Base-by-base conservation (phyloP, 2,797 vertebrate species). In the Melopsittacus undulatus region DNA sequence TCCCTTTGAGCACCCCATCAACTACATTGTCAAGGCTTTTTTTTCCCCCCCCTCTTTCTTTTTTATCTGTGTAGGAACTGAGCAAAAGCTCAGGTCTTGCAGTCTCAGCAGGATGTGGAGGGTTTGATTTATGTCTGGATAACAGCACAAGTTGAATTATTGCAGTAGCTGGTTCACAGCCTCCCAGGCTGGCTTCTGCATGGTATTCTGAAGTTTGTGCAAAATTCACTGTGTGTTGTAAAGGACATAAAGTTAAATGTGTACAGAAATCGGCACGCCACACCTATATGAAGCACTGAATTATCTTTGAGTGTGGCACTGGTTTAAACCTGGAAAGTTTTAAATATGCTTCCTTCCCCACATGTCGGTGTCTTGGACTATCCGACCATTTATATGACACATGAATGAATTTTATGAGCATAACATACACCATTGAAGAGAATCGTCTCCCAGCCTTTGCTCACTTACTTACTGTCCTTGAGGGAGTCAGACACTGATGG, bases 1-100 rank as follows among this genome's bases (percentile, higher is more conserved):
- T 79, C 69, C 13, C 77, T 96, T 68, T 94, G 87, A 92, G 86
- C 49, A 87, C 36, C 78, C 63, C 92, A 97, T 95, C 95, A 94
- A 63, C 91, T 62, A 61, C 46, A 26, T 69, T 94, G 90, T 92
- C 83, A 83, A 73, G 68, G 59, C 54, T 56, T 56, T 72, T 62
- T 68, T 69, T 69, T 74, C 34, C 34, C 34, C 34, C 34, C 34
- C 8, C 34, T 34, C 34, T 68, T 54, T 70, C 67, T 84, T 66
- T 30, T 38, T 30, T 4, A 49, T 93, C 87, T 66, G 9, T 61
- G 62, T 62, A 82, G 79, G 77, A 85, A 94, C 92, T 90, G 86
- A 87, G 59, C 70, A 95, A 92, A 91, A 82, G 49, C 84, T 89
- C n/a, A 69, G 38, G 51, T 64, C 82, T 63, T 67, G 56, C 89